Evolutionary conservation across 2,888 invertebrate genomes (phyloP).

Genomic region (Agelastica alni): DNA sequence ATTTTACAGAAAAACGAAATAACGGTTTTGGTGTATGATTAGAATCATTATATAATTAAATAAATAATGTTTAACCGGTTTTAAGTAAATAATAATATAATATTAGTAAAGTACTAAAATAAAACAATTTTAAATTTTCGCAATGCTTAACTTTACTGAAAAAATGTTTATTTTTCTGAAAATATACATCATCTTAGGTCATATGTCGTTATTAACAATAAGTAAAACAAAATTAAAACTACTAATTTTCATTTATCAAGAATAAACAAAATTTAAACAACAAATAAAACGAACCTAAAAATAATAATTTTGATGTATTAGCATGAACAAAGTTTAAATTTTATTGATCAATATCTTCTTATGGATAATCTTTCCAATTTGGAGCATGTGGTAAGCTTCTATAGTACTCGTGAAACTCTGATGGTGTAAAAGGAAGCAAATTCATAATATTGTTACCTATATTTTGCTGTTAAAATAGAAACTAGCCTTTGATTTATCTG

Average conservation of each 20-base stretch:
- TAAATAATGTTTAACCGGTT: too few species aligned
- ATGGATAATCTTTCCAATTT: neutral
- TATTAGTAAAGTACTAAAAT: too few species aligned
- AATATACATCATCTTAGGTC: neutral
- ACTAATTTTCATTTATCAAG: neutral
- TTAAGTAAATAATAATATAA: too few species aligned
- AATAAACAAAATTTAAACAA: neutral
- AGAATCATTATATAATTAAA: too few species aligned
- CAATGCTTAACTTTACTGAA: neutral
- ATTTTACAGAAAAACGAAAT: neutral
- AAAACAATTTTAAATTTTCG: too few species aligned
- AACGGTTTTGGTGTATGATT: neutral
- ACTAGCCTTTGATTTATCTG: too few species aligned
- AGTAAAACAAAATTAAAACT: neutral
- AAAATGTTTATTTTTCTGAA: neutral
- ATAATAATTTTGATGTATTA: neutral
- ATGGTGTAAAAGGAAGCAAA: neutral
- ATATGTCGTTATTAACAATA: neutral
- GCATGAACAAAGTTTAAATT: neutral
- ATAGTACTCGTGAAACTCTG: slow-evolving; percentile 2
- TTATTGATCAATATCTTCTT: neutral
- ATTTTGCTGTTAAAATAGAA: neutral
- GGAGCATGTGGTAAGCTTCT: neutral
- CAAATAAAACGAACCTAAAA: too few species aligned
- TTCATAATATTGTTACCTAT: neutral